Evolutionary conservation across 2,888 invertebrate genomes (phyloP).

Genomic region (Pteria penguin): DNA sequence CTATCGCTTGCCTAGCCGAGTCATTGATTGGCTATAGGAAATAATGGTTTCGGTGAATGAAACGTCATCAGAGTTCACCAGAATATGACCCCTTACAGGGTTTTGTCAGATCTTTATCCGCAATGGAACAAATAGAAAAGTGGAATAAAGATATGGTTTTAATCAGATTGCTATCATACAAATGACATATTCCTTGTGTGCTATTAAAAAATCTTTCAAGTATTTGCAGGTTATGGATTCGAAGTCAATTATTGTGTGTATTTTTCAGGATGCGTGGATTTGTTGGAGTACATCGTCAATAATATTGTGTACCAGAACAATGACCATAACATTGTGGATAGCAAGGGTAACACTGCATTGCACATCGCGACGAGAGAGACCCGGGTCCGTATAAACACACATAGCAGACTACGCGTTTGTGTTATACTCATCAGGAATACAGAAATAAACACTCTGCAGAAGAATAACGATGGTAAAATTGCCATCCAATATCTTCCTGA

Average conservation of each 20-base stretch:
- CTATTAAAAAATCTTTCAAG: no score
- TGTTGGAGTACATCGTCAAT: slow-evolving; percentile 51
- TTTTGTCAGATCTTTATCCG: no score
- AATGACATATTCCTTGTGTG: no score
- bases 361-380: slow-evolving; percentile 45
- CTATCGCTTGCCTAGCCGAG: no score
- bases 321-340: slow-evolving; percentile 55
- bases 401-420: slow-evolving; percentile 39
- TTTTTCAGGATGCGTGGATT: slow-evolving; percentile 33
- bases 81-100: no score
- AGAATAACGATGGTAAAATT: slow-evolving; percentile 46
- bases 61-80: no score
- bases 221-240: no score
- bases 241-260: neutral
- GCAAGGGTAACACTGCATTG: slow-evolving; percentile 62
- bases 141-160: no score
- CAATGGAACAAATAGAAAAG: no score
- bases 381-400: neutral
- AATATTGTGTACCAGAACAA: slow-evolving; percentile 16
- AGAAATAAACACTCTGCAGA: slow-evolving; percentile 48
- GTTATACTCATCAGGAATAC: slow-evolving; percentile 47
- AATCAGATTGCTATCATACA: no score
- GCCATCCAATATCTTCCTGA: slow-evolving; percentile 51
- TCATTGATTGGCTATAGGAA: no score
- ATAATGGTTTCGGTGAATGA: no score